phyloP scores from a whole-genome alignment of 2,888 invertebrate genomes.

The Orthonychiurus folsomi region DNA sequence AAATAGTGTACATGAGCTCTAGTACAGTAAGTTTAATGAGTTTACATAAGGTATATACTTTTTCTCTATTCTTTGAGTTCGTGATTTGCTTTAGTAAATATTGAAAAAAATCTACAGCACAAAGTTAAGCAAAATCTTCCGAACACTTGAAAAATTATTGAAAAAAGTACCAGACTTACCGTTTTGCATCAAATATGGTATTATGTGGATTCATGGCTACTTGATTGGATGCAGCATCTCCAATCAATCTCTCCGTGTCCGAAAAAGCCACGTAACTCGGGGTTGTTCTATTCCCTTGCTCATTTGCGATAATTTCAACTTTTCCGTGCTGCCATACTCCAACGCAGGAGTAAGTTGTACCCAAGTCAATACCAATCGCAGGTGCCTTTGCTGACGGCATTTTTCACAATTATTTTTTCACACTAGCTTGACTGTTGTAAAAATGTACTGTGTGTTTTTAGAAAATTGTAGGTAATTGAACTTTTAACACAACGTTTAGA shows the following conservation, averaged over 20 bases:
- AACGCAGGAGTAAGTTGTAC: conserved; percentile 78
- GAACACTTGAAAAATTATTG: too few relatives aligned
- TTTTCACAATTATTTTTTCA: too few relatives aligned
- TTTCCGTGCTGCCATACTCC: conserved; percentile 73
- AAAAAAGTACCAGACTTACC: conserved; percentile 10
- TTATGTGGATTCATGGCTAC: conserved; percentile 79
- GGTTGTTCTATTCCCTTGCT: conserved; percentile 73
- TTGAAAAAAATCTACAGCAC: too few relatives aligned
- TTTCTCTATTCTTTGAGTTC: too few relatives aligned
- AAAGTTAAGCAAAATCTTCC: too few relatives aligned
- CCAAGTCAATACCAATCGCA: conserved; percentile 78
- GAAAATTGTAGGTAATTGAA: neutral
- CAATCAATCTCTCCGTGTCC: conserved; percentile 71
- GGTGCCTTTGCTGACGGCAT: conserved; percentile 29
- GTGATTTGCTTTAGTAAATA: too few relatives aligned
- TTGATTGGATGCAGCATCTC: conserved; percentile 80
- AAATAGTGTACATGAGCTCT: too few relatives aligned
- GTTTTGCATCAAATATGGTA: conserved; percentile 54
- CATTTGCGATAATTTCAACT: conserved; percentile 74
- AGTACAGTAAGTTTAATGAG: too few relatives aligned
- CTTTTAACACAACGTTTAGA: neutral
- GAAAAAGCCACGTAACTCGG: conserved; percentile 80
- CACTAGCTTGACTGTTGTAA: too few relatives aligned
- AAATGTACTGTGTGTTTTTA: too few relatives aligned
- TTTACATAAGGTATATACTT: too few relatives aligned